phyloP scores from a whole-genome alignment of 2,113 vertebrate genomes.

The Pseudorhombus dupliciocellatus region DNA sequence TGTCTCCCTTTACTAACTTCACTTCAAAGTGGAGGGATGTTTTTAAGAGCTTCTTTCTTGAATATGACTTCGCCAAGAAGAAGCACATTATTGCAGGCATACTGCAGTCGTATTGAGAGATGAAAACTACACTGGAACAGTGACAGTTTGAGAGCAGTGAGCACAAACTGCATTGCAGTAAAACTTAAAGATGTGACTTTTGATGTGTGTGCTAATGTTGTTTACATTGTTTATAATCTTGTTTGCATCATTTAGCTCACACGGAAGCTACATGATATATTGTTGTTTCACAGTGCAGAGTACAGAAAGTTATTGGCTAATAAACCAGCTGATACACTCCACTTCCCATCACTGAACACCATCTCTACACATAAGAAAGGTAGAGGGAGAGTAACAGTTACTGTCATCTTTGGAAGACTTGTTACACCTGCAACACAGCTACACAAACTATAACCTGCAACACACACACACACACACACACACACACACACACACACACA shows the following conservation, averaged over 20 bases:
- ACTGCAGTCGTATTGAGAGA: not conserved
- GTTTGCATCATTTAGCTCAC: not conserved
- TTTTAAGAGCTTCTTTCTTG: not conserved
- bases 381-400: no score
- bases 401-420: no score
- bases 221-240: not conserved
- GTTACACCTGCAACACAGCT: no score
- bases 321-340: not conserved
- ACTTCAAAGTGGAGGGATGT: constrained; percentile 7
- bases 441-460: no score
- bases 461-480: no score
- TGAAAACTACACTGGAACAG: not conserved
- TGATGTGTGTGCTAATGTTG: not conserved
- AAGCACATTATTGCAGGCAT: not conserved
- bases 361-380: not conserved
- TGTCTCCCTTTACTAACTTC: constrained; percentile 11
- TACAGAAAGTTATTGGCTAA: not conserved
- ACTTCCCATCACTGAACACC: not conserved
- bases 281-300: not conserved
- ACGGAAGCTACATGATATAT: not conserved
- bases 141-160: not conserved
- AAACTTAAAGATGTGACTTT: not conserved
- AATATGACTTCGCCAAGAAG: not conserved
- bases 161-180: not conserved
- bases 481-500: no score